A percentile compares a stretch with the other conserved stretches of the same genome.
These are phyloP conservation scores for Loripinus fragilis DNA, from an alignment of 2,888 invertebrate genomes.

Conservation along the genomic window DNA sequence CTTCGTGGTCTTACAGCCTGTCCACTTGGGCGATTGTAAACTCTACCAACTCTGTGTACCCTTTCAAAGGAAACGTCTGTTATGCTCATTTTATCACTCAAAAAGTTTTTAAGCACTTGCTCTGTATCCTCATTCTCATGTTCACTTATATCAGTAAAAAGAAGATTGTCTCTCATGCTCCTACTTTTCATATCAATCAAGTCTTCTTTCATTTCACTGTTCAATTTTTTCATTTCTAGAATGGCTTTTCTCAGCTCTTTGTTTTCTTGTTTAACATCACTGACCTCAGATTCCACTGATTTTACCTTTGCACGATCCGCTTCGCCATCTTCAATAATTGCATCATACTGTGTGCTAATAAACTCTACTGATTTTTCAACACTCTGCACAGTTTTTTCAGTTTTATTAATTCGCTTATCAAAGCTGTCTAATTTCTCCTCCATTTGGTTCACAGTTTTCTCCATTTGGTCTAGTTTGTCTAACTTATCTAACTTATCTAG, in stretches of 20 bases:
- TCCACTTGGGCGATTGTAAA: neutral
- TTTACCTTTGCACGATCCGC: neutral
- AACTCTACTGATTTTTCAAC: neutral
- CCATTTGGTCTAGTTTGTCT: too few relatives aligned
- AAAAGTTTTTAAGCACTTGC: neutral
- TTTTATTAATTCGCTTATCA: neutral
- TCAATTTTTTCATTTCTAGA: neutral
- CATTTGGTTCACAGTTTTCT: too few relatives aligned
- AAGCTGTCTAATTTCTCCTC: neutral
- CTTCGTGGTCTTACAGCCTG: neutral
- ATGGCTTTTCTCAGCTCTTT: neutral
- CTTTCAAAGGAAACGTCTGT: neutral
- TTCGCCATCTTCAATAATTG: neutral
- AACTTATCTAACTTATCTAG: too few relatives aligned
- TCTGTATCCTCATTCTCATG: neutral
- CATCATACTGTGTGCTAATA: neutral
- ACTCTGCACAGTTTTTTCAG: neutral
- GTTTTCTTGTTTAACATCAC: neutral
- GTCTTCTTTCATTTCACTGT: neutral
- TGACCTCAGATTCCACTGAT: neutral
- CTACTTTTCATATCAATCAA: constrained; percentile 1
- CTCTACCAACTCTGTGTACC: neutral
- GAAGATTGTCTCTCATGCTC: neutral
- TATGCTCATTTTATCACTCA: neutral
- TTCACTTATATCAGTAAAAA: neutral